phyloP scores from a whole-genome alignment of 2,113 vertebrate species.

The Malurus elegans region DNA sequence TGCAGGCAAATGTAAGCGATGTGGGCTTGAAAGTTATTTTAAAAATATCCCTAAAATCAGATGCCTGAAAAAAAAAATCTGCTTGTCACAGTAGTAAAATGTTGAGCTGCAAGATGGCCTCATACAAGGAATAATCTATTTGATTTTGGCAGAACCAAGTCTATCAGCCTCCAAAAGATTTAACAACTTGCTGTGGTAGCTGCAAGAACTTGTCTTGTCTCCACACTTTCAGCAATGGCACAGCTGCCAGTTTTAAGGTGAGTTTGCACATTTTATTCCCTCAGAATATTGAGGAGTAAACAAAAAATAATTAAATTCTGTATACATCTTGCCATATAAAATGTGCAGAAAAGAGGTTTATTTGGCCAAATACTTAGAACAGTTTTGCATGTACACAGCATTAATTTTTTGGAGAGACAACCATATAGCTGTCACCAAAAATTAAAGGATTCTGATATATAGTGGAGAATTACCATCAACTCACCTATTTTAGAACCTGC shows the following conservation, averaged over 20 bases:
- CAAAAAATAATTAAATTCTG: neutral
- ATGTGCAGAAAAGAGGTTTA: neutral
- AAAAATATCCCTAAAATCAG: neutral
- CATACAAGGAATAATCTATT: neutral
- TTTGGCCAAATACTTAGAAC: neutral
- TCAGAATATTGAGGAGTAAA: neutral
- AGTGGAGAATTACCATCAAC: neutral
- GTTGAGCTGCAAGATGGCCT: neutral
- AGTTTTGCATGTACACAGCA: neutral
- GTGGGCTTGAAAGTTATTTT: neutral
- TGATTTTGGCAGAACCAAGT: conserved; percentile 86
- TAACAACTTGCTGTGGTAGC: conserved; percentile 86
- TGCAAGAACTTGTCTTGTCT: conserved; percentile 93
- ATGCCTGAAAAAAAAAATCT: neutral
- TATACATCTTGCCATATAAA: neutral
- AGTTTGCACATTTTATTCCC: neutral
- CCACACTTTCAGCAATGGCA: conserved; percentile 85
- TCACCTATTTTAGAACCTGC: neutral
- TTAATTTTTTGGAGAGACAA: neutral
- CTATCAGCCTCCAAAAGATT: conserved; percentile 87
- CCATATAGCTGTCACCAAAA: neutral
- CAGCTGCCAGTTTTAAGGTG: conserved; percentile 83
- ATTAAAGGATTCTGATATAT: neutral
- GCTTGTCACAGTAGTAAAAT: neutral
- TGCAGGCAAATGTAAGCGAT: neutral